These are phyloP conservation scores for Threskiornis aethiopicus DNA, from an alignment of 2,797 vertebrate genomes.

Conservation along the genomic window DNA sequence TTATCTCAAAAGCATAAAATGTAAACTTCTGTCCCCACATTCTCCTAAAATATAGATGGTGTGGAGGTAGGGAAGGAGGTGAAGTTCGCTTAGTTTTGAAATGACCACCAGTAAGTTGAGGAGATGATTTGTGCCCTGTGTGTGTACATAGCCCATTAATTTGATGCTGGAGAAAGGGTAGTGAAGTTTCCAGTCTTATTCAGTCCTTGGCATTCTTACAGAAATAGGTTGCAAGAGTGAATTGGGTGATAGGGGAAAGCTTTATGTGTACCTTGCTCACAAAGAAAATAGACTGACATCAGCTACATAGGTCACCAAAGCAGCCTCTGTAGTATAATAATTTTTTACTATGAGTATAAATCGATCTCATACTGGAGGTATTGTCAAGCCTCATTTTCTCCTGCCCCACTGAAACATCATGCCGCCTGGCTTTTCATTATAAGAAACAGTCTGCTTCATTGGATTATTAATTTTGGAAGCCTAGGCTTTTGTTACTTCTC, in stretches of 20 bases:
- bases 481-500: not conserved
- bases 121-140: not conserved
- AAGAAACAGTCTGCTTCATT: not conserved
- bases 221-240: not conserved
- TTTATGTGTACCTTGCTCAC: not conserved
- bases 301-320: not conserved
- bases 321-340: not conserved
- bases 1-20: not conserved
- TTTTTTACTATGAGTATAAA: not conserved
- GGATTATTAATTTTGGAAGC: not conserved
- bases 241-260: not conserved
- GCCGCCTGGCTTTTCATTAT: not conserved
- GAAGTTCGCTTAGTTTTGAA: not conserved
- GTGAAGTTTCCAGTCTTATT: not conserved
- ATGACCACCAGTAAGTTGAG: not conserved
- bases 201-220: not conserved
- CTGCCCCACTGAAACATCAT: not conserved
- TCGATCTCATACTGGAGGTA: not conserved
- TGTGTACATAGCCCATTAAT: not conserved
- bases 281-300: not conserved
- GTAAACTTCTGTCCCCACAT: not conserved
- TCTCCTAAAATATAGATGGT: not conserved
- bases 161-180: not conserved
- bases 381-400: not conserved
- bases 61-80: not conserved